A percentile compares a stretch with the other conserved stretches of the same genome.
Conservation (phyloP, 2,113 vertebrate genomes). For the Morone chrysops region DNA sequence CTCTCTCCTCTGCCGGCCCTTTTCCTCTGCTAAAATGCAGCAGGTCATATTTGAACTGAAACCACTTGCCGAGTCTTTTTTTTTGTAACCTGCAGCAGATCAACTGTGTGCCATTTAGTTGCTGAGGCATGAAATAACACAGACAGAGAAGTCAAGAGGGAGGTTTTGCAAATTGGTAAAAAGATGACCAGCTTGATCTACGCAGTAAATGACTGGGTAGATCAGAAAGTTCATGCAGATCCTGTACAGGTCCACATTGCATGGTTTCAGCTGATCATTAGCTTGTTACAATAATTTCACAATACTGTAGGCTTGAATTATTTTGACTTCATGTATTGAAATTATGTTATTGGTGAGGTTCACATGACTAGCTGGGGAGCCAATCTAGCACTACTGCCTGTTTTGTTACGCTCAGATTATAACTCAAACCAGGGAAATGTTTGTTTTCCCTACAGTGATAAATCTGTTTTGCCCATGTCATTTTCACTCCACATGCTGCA, state of each 20-base stretch:
- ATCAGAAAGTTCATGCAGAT: conserved; percentile 15
- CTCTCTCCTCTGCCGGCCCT: conserved; percentile 27
- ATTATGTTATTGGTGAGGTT: no score
- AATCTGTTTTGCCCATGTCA: no score
- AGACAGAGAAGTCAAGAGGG: conserved; percentile 28
- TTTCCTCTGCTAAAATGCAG: conserved; percentile 48
- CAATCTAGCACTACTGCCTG: no score
- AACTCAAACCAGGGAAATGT: no score
- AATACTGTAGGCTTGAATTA: no score
- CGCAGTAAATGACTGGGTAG: neutral
- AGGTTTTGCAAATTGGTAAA: conserved; percentile 30
- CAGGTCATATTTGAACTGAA: conserved; percentile 63
- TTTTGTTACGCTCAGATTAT: no score
- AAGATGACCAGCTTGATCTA: conserved; percentile 35
- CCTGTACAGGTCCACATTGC: neutral
- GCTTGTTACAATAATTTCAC: neutral
- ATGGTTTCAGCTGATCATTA: neutral
- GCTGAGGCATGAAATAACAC: conserved; percentile 66
- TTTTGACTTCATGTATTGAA: no score
- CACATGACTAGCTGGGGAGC: no score
- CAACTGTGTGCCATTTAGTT: conserved; percentile 58
- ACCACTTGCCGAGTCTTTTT: conserved; percentile 35
- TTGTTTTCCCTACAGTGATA: no score
- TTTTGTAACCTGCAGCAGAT: conserved; percentile 62
- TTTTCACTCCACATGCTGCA: no score